phyloP scores from a whole-genome alignment of 2,113 vertebrate species.

The Gulo gulo region DNA sequence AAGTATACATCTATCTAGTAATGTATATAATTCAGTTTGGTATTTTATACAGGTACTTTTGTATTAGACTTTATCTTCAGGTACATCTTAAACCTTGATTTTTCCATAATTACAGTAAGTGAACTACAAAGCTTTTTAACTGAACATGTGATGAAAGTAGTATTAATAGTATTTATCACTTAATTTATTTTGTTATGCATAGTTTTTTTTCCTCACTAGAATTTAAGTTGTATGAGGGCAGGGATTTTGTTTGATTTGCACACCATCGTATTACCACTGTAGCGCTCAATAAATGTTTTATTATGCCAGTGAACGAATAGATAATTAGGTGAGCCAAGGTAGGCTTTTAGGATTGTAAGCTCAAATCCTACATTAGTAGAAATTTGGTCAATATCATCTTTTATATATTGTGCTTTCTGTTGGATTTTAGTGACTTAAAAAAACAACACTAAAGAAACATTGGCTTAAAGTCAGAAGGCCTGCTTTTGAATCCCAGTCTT shows the following conservation, averaged over 20 bases:
- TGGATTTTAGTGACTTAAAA: slow-evolving; percentile 22
- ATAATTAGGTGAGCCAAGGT: background rate
- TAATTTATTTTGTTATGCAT: background rate
- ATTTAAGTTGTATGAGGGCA: background rate
- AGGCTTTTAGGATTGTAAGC: background rate
- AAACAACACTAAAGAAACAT: background rate
- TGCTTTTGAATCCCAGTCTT: background rate
- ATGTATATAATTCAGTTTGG: background rate
- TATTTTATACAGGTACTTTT: slow-evolving; percentile 11
- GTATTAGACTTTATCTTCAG: background rate
- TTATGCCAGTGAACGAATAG: background rate
- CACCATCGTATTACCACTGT: background rate
- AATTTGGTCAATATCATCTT: background rate
- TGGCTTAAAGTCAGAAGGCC: background rate
- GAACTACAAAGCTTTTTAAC: background rate
- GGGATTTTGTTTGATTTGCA: background rate
- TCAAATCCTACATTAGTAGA: background rate
- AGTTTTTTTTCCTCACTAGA: background rate
- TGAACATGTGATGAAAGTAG: background rate
- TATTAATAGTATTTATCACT: background rate
- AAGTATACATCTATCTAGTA: background rate
- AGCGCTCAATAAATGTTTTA: background rate
- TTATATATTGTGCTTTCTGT: background rate
- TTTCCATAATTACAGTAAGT: background rate
- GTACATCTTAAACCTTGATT: background rate